A percentile compares a stretch with the other conserved stretches of the same genome.
These are phyloP conservation scores for Arctia plantaginis DNA, from an alignment of 2,888 invertebrate genomes.

Conservation along the genomic window DNA sequence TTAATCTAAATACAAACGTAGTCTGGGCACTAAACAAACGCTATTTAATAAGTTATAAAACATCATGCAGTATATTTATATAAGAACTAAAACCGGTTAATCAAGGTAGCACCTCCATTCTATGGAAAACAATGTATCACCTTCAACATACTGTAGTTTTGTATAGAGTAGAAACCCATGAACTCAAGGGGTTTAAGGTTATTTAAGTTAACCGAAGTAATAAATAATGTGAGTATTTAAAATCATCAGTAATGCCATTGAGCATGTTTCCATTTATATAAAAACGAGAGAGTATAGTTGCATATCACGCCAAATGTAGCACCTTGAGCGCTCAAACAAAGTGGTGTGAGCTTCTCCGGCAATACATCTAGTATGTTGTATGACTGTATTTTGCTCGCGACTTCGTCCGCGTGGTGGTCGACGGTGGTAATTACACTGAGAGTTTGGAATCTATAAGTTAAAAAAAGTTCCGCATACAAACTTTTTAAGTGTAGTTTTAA, in stretches of 20 bases:
- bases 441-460: too few relatives aligned
- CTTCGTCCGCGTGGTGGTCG: too few relatives aligned
- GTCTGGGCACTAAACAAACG: background rate
- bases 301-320: too few relatives aligned
- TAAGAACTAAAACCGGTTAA: background rate
- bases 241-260: background rate
- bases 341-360: too few relatives aligned
- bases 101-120: background rate
- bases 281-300: too few relatives aligned
- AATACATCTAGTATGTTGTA: too few relatives aligned
- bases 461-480: too few relatives aligned
- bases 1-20: background rate
- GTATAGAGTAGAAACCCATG: background rate
- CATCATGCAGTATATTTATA: background rate
- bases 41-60: background rate
- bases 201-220: background rate
- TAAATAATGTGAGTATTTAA: background rate
- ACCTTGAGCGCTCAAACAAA: too few relatives aligned
- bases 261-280: too few relatives aligned
- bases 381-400: too few relatives aligned
- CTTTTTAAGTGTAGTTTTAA: too few relatives aligned
- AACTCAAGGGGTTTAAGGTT: background rate
- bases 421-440: too few relatives aligned
- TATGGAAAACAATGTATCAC: background rate
- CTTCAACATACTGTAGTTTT: background rate